Percentiles rank a stretch among this genome's conserved stretches.
phyloP scores from a whole-genome alignment of 2,113 vertebrate species.

The Bombycilla garrulus region DNA sequence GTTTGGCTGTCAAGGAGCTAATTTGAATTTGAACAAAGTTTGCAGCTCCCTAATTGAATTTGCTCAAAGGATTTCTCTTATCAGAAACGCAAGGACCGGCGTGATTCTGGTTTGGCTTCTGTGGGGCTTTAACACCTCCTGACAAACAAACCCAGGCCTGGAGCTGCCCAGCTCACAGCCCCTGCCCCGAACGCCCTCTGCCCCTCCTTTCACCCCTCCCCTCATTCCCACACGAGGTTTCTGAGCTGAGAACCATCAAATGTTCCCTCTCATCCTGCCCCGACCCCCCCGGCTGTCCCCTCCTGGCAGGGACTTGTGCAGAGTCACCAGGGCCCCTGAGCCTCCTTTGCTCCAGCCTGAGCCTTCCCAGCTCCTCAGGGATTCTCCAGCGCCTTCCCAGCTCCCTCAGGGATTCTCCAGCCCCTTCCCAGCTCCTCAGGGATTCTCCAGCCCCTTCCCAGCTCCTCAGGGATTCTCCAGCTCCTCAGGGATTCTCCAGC shows the following conservation, averaged over 20 bases:
- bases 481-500: no score
- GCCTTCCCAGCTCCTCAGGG: no score
- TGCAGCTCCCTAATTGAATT: constrained; percentile 19
- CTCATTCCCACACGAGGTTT: not conserved
- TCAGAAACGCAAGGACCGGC: not conserved
- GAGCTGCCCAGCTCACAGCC: not conserved
- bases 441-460: not conserved
- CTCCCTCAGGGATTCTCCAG: no score
- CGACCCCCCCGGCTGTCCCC: not conserved
- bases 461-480: no score
- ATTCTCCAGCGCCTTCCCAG: no score
- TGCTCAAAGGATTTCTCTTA: not conserved
- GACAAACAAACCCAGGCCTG: not conserved
- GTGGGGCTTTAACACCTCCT: not conserved
- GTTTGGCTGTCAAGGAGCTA: not conserved
- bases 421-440: not conserved
- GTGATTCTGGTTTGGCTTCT: not conserved
- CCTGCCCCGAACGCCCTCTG: not conserved
- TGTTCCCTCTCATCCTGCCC: not conserved
- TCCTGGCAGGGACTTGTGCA: not conserved
- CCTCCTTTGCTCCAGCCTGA: not conserved
- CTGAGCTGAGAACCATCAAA: not conserved
- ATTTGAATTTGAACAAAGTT: constrained; percentile 11
- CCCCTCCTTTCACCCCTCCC: fast-evolving
- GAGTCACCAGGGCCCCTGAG: not conserved